phyloP scores from a whole-genome alignment of 1,140 invertebrate genomes.

The Drosophila ogumai region DNA sequence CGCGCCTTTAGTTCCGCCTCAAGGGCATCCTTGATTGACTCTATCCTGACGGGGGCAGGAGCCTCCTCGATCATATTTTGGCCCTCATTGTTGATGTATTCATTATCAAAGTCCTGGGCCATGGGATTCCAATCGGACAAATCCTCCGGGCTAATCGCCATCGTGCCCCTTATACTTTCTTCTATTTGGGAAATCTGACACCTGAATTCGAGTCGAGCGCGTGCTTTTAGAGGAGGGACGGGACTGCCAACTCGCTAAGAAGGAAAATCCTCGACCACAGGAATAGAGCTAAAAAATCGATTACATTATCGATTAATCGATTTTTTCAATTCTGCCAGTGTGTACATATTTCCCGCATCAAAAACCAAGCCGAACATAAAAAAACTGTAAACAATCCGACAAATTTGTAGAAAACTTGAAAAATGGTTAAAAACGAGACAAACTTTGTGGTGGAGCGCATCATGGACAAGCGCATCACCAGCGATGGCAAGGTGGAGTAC shows the following conservation, averaged over 20 bases:
- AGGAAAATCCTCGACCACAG: not conserved
- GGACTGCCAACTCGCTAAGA: not conserved
- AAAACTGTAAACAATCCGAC: slow-evolving; percentile 21
- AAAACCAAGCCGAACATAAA: slow-evolving; percentile 3
- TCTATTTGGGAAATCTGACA: not conserved
- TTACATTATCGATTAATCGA: not conserved
- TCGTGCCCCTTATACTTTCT: not conserved
- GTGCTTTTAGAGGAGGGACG: not conserved
- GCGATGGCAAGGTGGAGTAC: slow-evolving; percentile 85
- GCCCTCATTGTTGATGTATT: slow-evolving; percentile 10
- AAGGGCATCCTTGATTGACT: not conserved
- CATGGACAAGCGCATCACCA: slow-evolving; percentile 83
- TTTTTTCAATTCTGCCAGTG: not conserved
- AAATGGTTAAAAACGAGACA: slow-evolving; percentile 73
- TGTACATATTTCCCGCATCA: not conserved
- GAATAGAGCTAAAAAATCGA: too few species aligned
- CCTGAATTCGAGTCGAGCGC: slow-evolving; percentile 20
- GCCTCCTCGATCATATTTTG: slow-evolving; percentile 11
- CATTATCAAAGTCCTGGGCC: slow-evolving; percentile 37
- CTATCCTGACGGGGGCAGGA: not conserved
- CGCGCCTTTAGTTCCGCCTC: not conserved
- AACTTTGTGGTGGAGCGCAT: slow-evolving; percentile 85
- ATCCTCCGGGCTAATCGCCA: not conserved
- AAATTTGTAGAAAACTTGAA: not conserved
- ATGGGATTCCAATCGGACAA: slow-evolving; percentile 57